phyloP scores from a whole-genome alignment of 1,140 invertebrate genomes.

The Caerostris extrusa region DNA sequence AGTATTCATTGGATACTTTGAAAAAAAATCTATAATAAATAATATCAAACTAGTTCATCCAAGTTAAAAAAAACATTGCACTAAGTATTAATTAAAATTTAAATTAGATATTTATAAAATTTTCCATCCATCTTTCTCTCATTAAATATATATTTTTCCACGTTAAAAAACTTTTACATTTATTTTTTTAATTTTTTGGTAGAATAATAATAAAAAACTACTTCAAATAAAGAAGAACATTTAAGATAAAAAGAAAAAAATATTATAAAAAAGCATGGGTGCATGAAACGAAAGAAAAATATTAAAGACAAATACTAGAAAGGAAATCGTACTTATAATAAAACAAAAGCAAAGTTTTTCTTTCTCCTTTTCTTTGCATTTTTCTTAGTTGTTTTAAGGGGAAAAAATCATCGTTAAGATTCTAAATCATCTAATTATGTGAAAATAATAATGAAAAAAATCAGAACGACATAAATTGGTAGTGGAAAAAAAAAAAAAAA shows the following conservation, averaged over 20 bases:
- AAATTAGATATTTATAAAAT: no score
- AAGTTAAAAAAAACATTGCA: no score
- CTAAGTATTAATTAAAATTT: no score
- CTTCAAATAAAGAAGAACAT: background rate
- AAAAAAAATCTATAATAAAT: no score
- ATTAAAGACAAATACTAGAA: background rate
- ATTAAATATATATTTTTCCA: no score
- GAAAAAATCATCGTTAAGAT: background rate
- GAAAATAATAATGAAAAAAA: background rate
- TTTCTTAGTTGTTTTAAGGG: background rate
- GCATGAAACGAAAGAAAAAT: background rate
- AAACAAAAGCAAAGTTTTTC: background rate
- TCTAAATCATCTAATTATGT: constrained; percentile 18
- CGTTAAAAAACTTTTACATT: no score
- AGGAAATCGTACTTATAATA: background rate
- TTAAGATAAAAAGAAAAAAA: background rate
- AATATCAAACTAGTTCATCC: no score
- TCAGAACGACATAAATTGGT: background rate
- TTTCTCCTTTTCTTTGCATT: background rate
- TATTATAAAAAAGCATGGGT: background rate
- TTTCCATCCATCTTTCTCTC: no score
- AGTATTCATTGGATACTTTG: no score
- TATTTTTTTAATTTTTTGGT: no score
- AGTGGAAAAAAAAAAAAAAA: background rate
- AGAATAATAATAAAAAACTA: no score